Base-by-base conservation (phyloP, 2,888 invertebrate species). In the Phlogophora meticulosa region DNA sequence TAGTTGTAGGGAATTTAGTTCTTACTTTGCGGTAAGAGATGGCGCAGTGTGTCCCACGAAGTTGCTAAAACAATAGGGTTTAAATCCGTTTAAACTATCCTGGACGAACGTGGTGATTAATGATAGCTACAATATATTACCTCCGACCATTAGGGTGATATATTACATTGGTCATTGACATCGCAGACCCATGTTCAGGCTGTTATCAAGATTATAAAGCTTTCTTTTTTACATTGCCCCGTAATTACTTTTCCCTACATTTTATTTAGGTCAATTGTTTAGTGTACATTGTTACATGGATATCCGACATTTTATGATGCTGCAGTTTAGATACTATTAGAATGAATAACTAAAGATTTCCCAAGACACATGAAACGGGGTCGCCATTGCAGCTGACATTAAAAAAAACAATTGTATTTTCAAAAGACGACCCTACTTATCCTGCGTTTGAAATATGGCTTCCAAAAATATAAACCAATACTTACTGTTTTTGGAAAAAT, bases 341-440 rank as follows among this genome's bases (percentile, higher is more conserved):
- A 49, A 36, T 7, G 0, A 11, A 20, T 0, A 42, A 51, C 4
- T 7, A 5, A 7, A 32, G 36, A 20, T 45, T 43, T 52, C 43
- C 28, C 36, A 45, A 17, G 28, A 32, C 43, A 52, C 11, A 22
- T 20, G 28, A 45, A 51, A 15, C 15, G 28, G 51, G 20, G 28
- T 45, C 52, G 11, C 22, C 20, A 45, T 17, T 64, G 36, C 51
- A 40, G 15, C 34, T 10, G 34, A 7, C n/a, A 15, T 17, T 49
- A 62, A 34, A n/a, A 64, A 20, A 42, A 32, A 62, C 60, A 5
- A 36, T 13, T 20, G 22, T n/a, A 11, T 45, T 4, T 20, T 40
- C 38, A 53, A 52, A 52, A 38, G 9, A 52, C 32, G 11, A 17
- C 32, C n/a, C n/a, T n/a, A n/a, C n/a, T n/a, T n/a, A n/a, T n/a